Base-by-base conservation (phyloP, 2,113 vertebrate genomes). In the Hyla sarda region DNA sequence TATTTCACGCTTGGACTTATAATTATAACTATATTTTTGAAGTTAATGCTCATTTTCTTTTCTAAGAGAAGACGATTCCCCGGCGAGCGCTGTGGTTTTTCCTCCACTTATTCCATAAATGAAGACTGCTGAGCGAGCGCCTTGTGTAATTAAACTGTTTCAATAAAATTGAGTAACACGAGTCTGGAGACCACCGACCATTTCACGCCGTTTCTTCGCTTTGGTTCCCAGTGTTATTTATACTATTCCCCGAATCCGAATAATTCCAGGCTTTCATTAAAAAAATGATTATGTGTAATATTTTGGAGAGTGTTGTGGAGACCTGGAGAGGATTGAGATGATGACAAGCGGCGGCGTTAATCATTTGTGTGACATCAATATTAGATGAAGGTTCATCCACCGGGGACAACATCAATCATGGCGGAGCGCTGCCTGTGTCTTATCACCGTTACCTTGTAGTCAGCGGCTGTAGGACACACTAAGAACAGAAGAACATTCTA, bases 91-190 rank as follows among this genome's bases (percentile, higher is more conserved):
- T 86, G 87, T 90, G 87, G 87, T 90, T 93, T 54, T 54, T 52
- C 52, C 50, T 85, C 76, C 67, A 52, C 83, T 88, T 87, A 82
- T 56, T 37, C 85, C 89, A 37, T 83, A 82, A 88, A 90, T 89
- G 30, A 89, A 86, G 23, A 90, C 88, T 85, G 76, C 83, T 90
- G 80, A 90, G 60, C 91, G 82, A 89, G 85, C 50, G 82, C 84
- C 89, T 87, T 88, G 76, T 69, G 85, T 88, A 89, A 89, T 88
- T 28, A 92, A 83, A 87, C 71, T 87, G 16, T 89, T 90, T 74
- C 88, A 90, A 91, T 90, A 90, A 89, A 91, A 91, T 84, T 83
- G 58, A 90, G 88, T 74, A 83, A 80, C 0, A 4, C 87, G 88
- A 86, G n/a, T 79, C 48, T 88, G 28, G 37, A 83, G 37, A 89